Conservation (phyloP, 2,888 invertebrate species). For the Beris chalybata region DNA sequence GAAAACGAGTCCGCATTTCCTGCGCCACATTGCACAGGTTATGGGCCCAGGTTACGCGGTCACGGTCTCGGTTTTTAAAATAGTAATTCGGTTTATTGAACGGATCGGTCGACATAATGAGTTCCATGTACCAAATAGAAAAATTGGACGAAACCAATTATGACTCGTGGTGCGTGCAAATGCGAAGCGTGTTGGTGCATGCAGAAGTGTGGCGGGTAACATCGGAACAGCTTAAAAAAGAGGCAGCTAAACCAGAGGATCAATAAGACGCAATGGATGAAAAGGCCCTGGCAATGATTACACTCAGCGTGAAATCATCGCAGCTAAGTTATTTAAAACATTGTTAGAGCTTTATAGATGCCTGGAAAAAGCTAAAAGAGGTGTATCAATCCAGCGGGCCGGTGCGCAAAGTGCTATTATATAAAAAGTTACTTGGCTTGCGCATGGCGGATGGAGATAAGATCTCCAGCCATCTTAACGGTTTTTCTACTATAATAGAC, state of each 20-base stretch:
- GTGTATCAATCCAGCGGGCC: neutral
- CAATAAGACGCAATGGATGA: neutral
- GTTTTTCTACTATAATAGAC: neutral
- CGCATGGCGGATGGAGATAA: neutral
- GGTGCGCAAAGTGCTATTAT: neutral
- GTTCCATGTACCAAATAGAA: neutral
- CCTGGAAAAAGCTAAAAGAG: neutral
- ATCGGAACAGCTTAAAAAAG: neutral
- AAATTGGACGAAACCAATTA: neutral
- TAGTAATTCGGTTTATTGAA: no score
- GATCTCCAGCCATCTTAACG: neutral
- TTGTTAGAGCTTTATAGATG: neutral
- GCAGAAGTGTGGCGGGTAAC: neutral
- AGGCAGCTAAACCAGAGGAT: neutral
- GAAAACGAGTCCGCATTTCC: no score
- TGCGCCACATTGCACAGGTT: neutral
- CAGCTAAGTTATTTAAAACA: neutral
- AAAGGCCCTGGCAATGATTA: constrained; percentile 2
- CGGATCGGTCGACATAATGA: neutral
- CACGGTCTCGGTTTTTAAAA: no score
- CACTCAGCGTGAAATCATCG: neutral
- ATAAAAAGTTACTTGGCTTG: neutral
- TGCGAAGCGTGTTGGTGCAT: neutral
- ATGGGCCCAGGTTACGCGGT: neutral
- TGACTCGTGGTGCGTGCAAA: neutral